phyloP scores from a whole-genome alignment of 2,888 invertebrate species.

The Stomorhina lunata region DNA sequence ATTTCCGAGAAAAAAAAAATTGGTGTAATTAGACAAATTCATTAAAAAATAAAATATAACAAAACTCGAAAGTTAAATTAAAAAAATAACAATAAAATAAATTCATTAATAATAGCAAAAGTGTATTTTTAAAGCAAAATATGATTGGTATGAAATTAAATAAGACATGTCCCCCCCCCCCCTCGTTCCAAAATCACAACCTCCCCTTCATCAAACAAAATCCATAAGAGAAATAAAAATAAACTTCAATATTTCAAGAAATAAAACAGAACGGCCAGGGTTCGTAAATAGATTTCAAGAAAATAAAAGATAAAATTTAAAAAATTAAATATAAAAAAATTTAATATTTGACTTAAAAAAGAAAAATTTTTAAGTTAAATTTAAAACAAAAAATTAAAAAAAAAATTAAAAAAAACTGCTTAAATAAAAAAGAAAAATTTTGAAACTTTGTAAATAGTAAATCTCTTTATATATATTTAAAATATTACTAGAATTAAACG shows the following conservation, averaged over 20 bases:
- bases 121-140: conserved; percentile 34
- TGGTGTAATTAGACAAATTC: conserved; percentile 27
- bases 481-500: conserved; percentile 40
- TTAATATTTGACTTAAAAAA: conserved; percentile 57
- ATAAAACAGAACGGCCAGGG: conserved; percentile 52
- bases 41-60: conserved; percentile 11
- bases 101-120: too few relatives aligned
- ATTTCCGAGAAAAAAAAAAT: conserved; percentile 1
- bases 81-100: not conserved
- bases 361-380: conserved; percentile 68
- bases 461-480: conserved; percentile 41
- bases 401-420: conserved; percentile 28
- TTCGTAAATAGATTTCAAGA: conserved; percentile 60
- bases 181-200: not conserved
- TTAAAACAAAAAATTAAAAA: conserved; percentile 23
- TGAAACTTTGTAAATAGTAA: conserved; percentile 49
- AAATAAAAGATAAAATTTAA: conserved; percentile 53
- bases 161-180: not conserved
- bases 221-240: conserved; percentile 32
- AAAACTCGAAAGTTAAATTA: conserved; percentile 1
- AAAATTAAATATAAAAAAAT: conserved; percentile 53
- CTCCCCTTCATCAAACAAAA: not conserved
- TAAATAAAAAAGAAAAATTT: conserved; percentile 25
- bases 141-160: conserved; percentile 46
- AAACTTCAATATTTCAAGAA: conserved; percentile 61